Base-by-base conservation (phyloP, 1,140 invertebrate species). In the Trachymyrmex cornetzi region DNA sequence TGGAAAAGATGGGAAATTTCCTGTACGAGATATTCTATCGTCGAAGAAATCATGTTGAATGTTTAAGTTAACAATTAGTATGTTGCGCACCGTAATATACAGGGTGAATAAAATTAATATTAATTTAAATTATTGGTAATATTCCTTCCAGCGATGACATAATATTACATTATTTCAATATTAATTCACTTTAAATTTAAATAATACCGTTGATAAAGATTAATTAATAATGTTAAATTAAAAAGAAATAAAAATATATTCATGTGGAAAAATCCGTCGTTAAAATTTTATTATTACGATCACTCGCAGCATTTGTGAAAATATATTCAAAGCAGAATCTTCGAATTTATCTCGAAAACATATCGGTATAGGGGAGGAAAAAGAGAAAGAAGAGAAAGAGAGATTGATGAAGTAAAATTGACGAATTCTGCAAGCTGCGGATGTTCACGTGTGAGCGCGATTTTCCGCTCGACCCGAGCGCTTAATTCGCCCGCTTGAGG, bases 401-500 rank as follows among this genome's bases (percentile, higher is more conserved):
- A 64, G 27, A 38, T 74, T 63, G 72, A 6, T 11, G 22, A 71
- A 4, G 9, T 30, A 34, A 79, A 85, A 85, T 63, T 38, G 44
- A 61, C 24, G 24, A 80, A 71, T 34, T n/a, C 27, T 2, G 34
- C 55, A 82, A 85, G 71, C 72, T 75, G 63, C 66, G 44, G 80
- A 88, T 77, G 44, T 64, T 71, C 55, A 75, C 63, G 24, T 57
- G 38, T 59, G 64, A 63, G n/a, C 59, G 30, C 74, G 72, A 89
- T 91, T 88, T 88, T 91, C 72, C 63, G 61, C 55, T 53, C 55
- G 19, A 85, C 77, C 71, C 79, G 86, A 59, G 84, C 55, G 53
- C 75, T 74, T 91, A 88, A 91, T 88, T 82, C 57, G 66, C 5
- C 64, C 61, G 59, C 77, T 86, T 72, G 72, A 82, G 85, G 64